A percentile compares a stretch with the other conserved stretches of the same genome.
Evolutionary conservation across 2,113 vertebrate genomes (phyloP).

Genomic region (Eonycteris spelaea): DNA sequence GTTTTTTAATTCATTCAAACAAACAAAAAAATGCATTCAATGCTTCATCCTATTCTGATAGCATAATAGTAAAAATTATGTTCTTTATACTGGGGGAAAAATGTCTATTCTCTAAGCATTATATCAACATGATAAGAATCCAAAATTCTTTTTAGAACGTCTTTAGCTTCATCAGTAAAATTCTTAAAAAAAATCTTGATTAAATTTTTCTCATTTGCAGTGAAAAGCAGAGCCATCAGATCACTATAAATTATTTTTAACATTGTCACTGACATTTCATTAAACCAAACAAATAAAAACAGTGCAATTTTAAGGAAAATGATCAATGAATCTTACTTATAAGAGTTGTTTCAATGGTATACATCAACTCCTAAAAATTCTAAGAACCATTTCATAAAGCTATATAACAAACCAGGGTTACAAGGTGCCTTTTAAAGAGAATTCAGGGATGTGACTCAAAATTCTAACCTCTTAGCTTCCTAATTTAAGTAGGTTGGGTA

Average conservation of each 20-base stretch:
- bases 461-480: neutral
- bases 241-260: neutral
- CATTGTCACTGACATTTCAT: neutral
- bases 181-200: neutral
- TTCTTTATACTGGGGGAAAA: neutral
- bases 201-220: neutral
- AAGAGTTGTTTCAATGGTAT: neutral
- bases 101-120: neutral
- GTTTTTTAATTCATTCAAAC: neutral
- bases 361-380: neutral
- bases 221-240: neutral
- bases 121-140: neutral
- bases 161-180: neutral
- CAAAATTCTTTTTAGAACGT: neutral
- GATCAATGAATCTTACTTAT: neutral
- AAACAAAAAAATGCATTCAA: neutral
- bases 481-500: neutral
- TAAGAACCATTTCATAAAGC: neutral
- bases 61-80: neutral
- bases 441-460: neutral
- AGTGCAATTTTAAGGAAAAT: neutral
- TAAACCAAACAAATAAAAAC: neutral
- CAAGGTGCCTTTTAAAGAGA: neutral
- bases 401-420: neutral
- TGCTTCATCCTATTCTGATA: neutral